A percentile compares a stretch with the other conserved stretches of the same genome.
These are phyloP conservation scores for Odocoileus virginianus DNA, from an alignment of 2,113 vertebrate species.

Conservation along the genomic window DNA sequence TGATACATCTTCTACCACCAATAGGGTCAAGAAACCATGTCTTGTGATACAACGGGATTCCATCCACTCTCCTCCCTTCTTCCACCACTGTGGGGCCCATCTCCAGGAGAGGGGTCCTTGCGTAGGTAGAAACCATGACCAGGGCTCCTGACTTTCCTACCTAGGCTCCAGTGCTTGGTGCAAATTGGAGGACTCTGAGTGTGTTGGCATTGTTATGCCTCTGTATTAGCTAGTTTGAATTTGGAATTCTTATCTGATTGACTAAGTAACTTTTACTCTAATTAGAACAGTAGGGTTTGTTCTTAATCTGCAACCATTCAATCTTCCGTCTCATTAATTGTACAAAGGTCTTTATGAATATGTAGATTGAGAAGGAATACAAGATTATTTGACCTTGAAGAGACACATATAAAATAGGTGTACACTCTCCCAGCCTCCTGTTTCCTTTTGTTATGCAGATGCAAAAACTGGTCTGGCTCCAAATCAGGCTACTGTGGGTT, in stretches of 20 bases:
- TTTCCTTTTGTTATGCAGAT: slow-evolving; percentile 76
- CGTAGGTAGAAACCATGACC: background rate
- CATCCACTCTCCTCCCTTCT: background rate
- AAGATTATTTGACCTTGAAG: slow-evolving; percentile 80
- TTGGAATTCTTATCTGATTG: slow-evolving; percentile 79
- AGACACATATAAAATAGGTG: slow-evolving; percentile 66
- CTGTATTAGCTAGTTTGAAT: slow-evolving; percentile 63
- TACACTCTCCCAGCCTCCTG: slow-evolving; percentile 54
- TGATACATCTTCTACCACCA: background rate
- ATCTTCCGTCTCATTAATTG: slow-evolving; percentile 80
- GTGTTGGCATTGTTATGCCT: background rate
- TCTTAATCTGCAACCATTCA: slow-evolving; percentile 79
- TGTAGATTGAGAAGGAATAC: slow-evolving; percentile 72
- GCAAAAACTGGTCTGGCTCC: slow-evolving; percentile 61
- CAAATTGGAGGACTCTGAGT: background rate
- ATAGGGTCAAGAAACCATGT: background rate
- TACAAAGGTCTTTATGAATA: slow-evolving; percentile 78
- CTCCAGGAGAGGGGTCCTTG: background rate
- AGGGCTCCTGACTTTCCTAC: background rate
- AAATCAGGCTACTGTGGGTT: slow-evolving; percentile 67
- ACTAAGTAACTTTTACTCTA: slow-evolving; percentile 79
- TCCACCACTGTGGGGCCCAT: background rate
- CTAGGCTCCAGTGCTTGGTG: background rate
- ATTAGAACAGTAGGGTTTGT: slow-evolving; percentile 80
- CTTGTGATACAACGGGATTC: background rate